Evolutionary conservation across 1,140 invertebrate genomes (phyloP).

Genomic region (Trichogramma pretiosum): DNA sequence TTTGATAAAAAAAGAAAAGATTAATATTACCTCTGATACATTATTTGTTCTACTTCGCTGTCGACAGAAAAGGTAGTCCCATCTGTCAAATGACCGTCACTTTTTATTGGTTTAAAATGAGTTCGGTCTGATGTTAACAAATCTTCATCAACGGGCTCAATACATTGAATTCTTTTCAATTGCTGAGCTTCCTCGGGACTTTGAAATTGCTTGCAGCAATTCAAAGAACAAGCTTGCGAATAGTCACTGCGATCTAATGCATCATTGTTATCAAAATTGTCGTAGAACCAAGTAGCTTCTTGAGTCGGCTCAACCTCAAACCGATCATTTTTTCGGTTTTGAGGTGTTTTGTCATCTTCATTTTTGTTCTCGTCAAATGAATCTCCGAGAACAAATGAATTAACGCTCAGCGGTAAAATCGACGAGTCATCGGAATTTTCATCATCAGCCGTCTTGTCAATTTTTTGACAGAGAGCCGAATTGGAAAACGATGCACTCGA

Average conservation of each 20-base stretch:
- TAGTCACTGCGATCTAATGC: too few species aligned
- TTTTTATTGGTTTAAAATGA: conserved; percentile 67
- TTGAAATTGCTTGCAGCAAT: too few species aligned
- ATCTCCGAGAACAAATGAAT: conserved; percentile 34
- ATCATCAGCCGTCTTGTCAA: too few species aligned
- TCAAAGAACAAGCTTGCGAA: too few species aligned
- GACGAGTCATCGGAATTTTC: conserved; percentile 37
- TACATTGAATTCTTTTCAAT: too few species aligned
- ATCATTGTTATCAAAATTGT: not conserved
- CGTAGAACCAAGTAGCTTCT: too few species aligned
- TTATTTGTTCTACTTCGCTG: conserved; percentile 52
- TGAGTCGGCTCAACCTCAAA: too few species aligned
- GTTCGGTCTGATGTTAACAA: conserved; percentile 61
- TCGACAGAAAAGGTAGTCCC: conserved; percentile 61
- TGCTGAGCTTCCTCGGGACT: too few species aligned
- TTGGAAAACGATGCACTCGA: too few species aligned
- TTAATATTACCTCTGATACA: conserved; percentile 30
- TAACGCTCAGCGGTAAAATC: conserved; percentile 37
- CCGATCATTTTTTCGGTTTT: too few species aligned
- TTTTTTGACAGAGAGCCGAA: too few species aligned
- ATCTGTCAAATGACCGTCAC: conserved; percentile 50
- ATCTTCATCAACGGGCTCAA: conserved; percentile 57
- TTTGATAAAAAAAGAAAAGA: not conserved
- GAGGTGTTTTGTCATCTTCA: conserved; percentile 23
- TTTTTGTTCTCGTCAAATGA: conserved; percentile 26